A percentile compares a stretch with the other conserved stretches of the same genome.
Evolutionary conservation across 2,888 invertebrate genomes (phyloP).

Genomic region (Rhagonycha fulva): DNA sequence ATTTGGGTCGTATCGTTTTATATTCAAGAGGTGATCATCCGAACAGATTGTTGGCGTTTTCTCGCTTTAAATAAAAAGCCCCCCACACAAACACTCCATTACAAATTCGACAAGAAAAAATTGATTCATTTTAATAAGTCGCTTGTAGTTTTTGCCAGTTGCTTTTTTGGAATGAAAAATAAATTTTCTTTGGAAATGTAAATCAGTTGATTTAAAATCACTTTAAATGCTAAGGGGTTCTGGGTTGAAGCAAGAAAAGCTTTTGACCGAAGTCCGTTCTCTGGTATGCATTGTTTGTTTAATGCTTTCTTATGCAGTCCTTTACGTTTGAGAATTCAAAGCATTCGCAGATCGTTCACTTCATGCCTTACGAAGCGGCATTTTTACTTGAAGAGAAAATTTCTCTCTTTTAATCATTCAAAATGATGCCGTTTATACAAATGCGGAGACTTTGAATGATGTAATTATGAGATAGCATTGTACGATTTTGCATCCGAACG

Average conservation of each 20-base stretch:
- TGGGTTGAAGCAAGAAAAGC: slow-evolving; percentile 33
- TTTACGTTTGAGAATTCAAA: slow-evolving; percentile 31
- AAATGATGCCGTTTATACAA: slow-evolving; percentile 11
- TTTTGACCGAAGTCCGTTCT: slow-evolving; percentile 39
- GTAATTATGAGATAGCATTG: slow-evolving; percentile 5
- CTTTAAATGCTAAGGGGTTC: slow-evolving; percentile 52
- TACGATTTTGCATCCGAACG: neutral
- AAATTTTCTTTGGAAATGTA: slow-evolving; percentile 43
- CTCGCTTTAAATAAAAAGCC: neutral
- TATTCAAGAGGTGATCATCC: slow-evolving; percentile 28
- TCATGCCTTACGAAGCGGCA: slow-evolving; percentile 16
- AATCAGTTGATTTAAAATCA: slow-evolving; percentile 49
- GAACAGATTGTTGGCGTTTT: slow-evolving; percentile 32
- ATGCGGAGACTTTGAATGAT: slow-evolving; percentile 13
- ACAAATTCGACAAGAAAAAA: neutral
- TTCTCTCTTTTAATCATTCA: slow-evolving; percentile 23
- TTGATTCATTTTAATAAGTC: slow-evolving; percentile 10
- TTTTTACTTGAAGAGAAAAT: slow-evolving; percentile 12
- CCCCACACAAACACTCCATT: neutral
- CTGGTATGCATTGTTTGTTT: slow-evolving; percentile 51
- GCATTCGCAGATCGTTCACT: slow-evolving; percentile 27
- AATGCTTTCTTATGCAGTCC: slow-evolving; percentile 52
- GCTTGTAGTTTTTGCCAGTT: neutral
- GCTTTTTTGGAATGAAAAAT: slow-evolving; percentile 21
- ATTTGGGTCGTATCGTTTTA: slow-evolving; percentile 24